Base-by-base conservation (phyloP, 2,113 vertebrate genomes). In the Patagioenas fasciata region DNA sequence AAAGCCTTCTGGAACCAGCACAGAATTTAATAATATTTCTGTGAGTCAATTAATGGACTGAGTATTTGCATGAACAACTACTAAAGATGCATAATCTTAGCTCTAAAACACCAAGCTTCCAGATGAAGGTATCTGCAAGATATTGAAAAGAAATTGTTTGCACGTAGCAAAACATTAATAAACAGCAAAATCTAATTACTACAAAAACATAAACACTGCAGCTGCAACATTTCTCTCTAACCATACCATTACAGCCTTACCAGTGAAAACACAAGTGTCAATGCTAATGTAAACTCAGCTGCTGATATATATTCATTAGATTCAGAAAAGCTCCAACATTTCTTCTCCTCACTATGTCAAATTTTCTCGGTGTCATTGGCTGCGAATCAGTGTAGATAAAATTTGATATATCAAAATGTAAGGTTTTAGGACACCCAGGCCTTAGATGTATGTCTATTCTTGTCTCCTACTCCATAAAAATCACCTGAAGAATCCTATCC, bases 241-340 rank as follows among this genome's bases (percentile, higher is more conserved):
- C 71, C 79, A 85, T 91, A 91, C 48, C 88, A 93, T 80, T 96
- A 92, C 40, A 90, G 89, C 42, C 66, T 88, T 54, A 94, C 67
- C 82, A 96, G 64, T 53, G 85, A 93, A 96, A 96, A 92, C 78
- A 96, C 71, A 89, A 94, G 66, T 93, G 94, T 92, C 93, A 93
- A 54, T 71, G 47, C 81, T 93, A 40, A 42, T 86, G 88, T 93
- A 97, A 96, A 96, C 93, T 93, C 94, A 96, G 85, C 95, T 97
- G 94, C 89, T 95, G 81, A 91, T 89, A 95, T 85, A 87, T 90
- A 97, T 94, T 97, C 89, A 96, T 97, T 80, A 96, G 89, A 90
- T 93, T 95, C 93, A 88, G 75, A 93, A 83, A 88, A 88, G 62
- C 53, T 89, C 36, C 71, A 70, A 20, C n/a, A 58, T 71, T 94